Evolutionary conservation across 2,797 vertebrate species (phyloP), one percentile per base, ranked within the genome.

Genomic region (Pitangus sulphuratus): DNA sequence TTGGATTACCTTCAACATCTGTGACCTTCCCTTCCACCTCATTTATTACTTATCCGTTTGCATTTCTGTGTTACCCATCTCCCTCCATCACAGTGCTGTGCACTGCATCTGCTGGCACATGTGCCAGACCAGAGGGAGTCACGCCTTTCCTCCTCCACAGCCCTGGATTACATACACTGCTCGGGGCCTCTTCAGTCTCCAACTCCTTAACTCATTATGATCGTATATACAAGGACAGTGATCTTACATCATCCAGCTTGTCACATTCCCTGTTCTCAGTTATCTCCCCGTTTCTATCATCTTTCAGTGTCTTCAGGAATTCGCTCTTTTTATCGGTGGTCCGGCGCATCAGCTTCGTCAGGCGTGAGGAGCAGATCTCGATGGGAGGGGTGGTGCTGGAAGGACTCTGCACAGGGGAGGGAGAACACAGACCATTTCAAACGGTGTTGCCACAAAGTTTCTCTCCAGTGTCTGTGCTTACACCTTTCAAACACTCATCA

Each of bases 361-460:
- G 98, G 94, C 99, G 99, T 20, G 99, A 99, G 35, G 99, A 99
- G 93, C 98, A 99, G 84, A 99, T 99, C 98, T 99, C 99, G 65
- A 99, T 99, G 54, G 99, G 99, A 97, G 99, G 99, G 92, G 99
- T 99, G 96, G 98, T 99, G 98, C 99, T 99, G 97, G 99, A 99
- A 93, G 99, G 98, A 93, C 98, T 99, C 99, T 99, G 96, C 25
- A 64, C 45, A 94, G 40, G 33, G 40, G 70, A 89, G 4, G 54
- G 1, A 88, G 74, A 95, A 95, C 6, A 88, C 0, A 95, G 71
- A 82, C 47, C 45, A 47, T 57, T 83, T 92, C 85, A 60, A 76
- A 57, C 48, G 8, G 47, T 20, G 20, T 4, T 64, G 42, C n/a
- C 74, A 68, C 6, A 0, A 35, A 74, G 30, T 64, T n/a, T 58